phyloP scores from a whole-genome alignment of 2,797 vertebrate genomes.

The Poecilia velifera region DNA sequence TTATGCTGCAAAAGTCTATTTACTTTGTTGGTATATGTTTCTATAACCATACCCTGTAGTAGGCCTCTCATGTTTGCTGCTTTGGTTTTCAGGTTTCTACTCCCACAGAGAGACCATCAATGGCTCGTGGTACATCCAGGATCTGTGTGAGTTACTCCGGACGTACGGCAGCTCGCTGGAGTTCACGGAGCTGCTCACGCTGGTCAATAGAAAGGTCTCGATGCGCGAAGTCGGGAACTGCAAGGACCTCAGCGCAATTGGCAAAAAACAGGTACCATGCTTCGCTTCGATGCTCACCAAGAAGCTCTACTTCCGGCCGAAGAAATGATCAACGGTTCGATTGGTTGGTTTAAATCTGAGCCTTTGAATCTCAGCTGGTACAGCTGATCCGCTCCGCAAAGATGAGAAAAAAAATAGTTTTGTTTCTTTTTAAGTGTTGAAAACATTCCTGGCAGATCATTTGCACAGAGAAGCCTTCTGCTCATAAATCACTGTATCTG shows the following conservation, averaged over 20 bases:
- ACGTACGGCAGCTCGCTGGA: conserved; percentile 84
- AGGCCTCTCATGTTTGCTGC: no score
- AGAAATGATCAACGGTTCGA: conserved; percentile 60
- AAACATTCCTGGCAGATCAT: background rate
- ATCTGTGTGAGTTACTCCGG: conserved; percentile 86
- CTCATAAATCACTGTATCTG: background rate
- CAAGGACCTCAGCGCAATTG: conserved; percentile 76
- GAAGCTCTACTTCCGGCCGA: conserved; percentile 90
- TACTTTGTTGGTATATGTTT: no score
- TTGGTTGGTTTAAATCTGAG: conserved; percentile 12
- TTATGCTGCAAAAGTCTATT: no score
- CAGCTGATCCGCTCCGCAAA: background rate
- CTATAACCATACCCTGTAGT: no score
- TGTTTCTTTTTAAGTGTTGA: background rate
- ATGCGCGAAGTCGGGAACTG: conserved; percentile 80
- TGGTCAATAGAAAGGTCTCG: conserved; percentile 94
- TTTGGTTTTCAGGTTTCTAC: conserved; percentile 86
- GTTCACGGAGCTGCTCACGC: conserved; percentile 91
- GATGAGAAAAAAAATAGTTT: background rate
- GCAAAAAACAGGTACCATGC: conserved; percentile 97
- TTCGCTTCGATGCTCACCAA: conserved; percentile 98
- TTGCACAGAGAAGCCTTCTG: background rate
- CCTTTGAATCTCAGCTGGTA: background rate
- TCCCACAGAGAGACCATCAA: conserved; percentile 90
- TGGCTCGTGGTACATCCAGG: conserved; percentile 97